These are phyloP conservation scores for Norana najaformis DNA, from an alignment of 2,888 invertebrate species.

Conservation along the genomic window DNA sequence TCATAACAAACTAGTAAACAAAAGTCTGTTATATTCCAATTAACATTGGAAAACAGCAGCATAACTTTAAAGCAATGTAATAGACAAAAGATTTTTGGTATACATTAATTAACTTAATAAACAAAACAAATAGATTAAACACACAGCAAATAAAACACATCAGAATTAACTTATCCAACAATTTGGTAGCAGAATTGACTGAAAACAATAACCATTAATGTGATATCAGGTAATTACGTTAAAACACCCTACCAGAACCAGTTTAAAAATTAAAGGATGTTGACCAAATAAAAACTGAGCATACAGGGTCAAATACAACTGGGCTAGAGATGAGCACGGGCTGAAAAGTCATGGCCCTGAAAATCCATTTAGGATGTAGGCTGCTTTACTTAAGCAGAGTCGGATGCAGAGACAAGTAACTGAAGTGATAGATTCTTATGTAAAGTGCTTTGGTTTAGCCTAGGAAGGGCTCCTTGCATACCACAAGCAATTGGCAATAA, in stretches of 20 bases:
- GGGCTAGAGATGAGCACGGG: too few species aligned
- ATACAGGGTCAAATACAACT: too few species aligned
- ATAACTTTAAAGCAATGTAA: background rate
- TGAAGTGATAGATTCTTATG: background rate
- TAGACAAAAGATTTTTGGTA: background rate
- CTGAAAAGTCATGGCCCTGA: too few species aligned
- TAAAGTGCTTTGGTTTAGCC: background rate
- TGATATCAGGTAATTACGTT: background rate
- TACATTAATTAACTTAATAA: background rate
- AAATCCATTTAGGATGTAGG: constrained; percentile 13
- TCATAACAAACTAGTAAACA: background rate
- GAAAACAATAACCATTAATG: background rate
- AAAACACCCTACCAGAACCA: background rate
- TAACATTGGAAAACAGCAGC: background rate
- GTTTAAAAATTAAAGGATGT: background rate
- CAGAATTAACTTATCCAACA: background rate
- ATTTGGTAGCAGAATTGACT: background rate
- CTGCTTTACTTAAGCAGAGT: background rate
- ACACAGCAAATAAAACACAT: background rate
- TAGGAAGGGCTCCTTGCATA: background rate
- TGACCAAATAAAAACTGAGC: background rate
- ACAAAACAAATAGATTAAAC: background rate
- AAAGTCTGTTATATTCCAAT: background rate
- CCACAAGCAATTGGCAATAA: too few species aligned
- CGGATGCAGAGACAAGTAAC: background rate